Evolutionary conservation across 2,113 vertebrate genomes (phyloP), one percentile per base, ranked within the genome.

Genomic region (Chrysemys picta): DNA sequence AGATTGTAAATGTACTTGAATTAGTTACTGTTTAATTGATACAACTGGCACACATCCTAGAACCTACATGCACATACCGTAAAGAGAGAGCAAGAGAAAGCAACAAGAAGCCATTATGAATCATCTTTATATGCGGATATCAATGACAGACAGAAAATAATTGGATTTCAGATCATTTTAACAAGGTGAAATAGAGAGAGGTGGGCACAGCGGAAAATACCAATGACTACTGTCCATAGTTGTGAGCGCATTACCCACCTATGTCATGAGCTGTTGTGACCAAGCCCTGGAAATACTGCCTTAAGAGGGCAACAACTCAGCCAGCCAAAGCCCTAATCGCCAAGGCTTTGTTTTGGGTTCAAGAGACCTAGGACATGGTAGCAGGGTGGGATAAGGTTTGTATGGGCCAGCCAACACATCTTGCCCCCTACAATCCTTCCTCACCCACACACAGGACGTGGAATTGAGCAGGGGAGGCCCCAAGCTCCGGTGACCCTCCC

Each of bases 11-110:
- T 93, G 95, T 97, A 94, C 91, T 97, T 97, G 94, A 97, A 97
- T 96, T 97, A 95, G 92, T 97, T 98, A 94, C 86, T 96, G 91
- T 96, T 97, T 97, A 97, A 96, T 96, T 98, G 97, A 97, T 98
- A 96, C 92, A 98, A 97, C 87, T 96, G 96, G 89, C 91, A 96
- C n/a, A 94, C 59, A 42, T 92, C 92, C 94, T 97, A 89, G 95
- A 97, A 95, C 87, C 85, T 92, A 94, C 86, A 93, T 49, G 85
- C 59, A 93, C 1, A 2, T 85, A 97, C 65, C 92, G 83, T 94
- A 93, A 96, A 97, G 82, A 94, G 50, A 94, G 80, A 93, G 27
- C 1, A 1, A 83, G 49, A 54, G 78, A 87, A 96, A 94, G 85
- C 10, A 93, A 91, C 57, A 90, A 94, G 85, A 93, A 96, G 16